Conservation (phyloP, 2,797 vertebrate genomes). For the Tiaroga cobitis region DNA sequence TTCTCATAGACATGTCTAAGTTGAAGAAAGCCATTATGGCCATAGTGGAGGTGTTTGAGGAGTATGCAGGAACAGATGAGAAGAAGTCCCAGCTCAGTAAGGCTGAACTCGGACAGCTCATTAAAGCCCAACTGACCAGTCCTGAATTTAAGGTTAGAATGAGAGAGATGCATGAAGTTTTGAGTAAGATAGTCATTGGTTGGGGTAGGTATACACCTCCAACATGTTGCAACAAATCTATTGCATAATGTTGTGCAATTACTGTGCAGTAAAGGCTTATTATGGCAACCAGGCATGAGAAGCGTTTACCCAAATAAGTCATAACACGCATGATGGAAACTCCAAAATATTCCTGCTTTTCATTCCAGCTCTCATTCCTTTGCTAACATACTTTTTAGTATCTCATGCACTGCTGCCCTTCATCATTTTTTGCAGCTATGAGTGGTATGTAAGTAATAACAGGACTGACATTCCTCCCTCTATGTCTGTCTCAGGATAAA, state of each 20-base stretch:
- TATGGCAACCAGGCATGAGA: conserved; percentile 13
- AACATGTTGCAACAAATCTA: conserved; percentile 33
- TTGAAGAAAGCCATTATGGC: conserved; percentile 70
- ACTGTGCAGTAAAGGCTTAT: not conserved
- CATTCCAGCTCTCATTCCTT: not conserved
- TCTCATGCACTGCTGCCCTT: not conserved
- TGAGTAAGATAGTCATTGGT: not conserved
- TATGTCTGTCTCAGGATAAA: conserved; percentile 61
- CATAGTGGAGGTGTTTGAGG: conserved; percentile 74
- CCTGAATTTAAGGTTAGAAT: conserved; percentile 70
- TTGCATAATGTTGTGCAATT: not conserved
- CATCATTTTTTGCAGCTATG: not conserved
- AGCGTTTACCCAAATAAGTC: conserved; percentile 41
- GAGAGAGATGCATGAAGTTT: not conserved
- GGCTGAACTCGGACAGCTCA: conserved; percentile 63
- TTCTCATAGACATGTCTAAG: conserved; percentile 67
- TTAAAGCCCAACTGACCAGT: conserved; percentile 68
- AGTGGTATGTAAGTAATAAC: conserved; percentile 19
- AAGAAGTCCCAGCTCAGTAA: conserved; percentile 67
- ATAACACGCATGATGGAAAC: not conserved
- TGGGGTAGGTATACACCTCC: not conserved
- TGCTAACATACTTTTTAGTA: not conserved
- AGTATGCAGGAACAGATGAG: conserved; percentile 67
- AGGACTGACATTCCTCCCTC: conserved; percentile 4
- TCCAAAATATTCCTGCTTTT: conserved; percentile 4